Evolutionary conservation across 35 echinoderm and acorn worm genomes (phyloP).

Genomic region (Amphiura filiformis): DNA sequence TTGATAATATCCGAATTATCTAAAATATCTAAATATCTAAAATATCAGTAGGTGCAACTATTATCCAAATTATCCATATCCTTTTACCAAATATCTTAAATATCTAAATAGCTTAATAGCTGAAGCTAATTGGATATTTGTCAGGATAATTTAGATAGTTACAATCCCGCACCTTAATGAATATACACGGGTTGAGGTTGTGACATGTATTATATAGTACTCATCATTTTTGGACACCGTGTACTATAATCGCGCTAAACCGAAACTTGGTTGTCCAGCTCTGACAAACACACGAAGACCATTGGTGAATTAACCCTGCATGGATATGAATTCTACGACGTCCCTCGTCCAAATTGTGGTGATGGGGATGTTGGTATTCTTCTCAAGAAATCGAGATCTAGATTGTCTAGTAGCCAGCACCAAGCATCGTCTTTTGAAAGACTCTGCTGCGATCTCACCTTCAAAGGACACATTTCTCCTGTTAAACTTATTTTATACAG

Average conservation of each 20-base stretch:
- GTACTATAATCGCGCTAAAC: conserved; percentile 2
- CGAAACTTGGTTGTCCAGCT: conserved; percentile 38
- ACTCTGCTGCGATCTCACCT: conserved; percentile 8
- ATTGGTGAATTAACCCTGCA: conserved; percentile 22
- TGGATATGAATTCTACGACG: conserved; percentile 8
- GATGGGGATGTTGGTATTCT: conserved; percentile 15
- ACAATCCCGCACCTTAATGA: too few relatives aligned
- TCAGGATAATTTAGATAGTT: too few relatives aligned
- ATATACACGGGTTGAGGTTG: too few relatives aligned
- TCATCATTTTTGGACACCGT: too few relatives aligned
- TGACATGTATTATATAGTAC: too few relatives aligned
- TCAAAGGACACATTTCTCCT: background rate
- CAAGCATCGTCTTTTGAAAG: conserved; percentile 15
- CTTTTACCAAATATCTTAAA: too few relatives aligned
- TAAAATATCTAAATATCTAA: too few relatives aligned
- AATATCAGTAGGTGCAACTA: too few relatives aligned
- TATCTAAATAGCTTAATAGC: too few relatives aligned
- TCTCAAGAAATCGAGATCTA: background rate
- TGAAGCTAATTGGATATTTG: too few relatives aligned
- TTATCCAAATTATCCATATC: too few relatives aligned
- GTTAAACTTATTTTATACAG: conserved; percentile 15
- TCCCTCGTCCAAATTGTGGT: conserved; percentile 6
- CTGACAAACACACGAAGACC: conserved; percentile 26
- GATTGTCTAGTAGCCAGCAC: background rate
- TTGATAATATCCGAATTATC: too few relatives aligned